Base-by-base conservation (phyloP, 2,113 vertebrate species). In the Talpa occidentalis region DNA sequence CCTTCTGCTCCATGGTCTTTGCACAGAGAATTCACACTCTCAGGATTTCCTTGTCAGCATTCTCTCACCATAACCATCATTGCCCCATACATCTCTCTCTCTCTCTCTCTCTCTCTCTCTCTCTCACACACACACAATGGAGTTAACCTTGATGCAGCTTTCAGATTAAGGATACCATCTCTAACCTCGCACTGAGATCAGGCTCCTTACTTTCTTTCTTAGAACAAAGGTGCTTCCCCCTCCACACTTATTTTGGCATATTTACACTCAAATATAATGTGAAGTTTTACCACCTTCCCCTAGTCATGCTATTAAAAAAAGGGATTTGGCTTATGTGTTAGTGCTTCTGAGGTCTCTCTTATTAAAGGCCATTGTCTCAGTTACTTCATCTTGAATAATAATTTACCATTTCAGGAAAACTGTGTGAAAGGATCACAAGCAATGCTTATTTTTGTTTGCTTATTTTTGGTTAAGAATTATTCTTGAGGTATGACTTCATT, bases 401-500 rank as follows among this genome's bases (percentile, higher is more conserved):
- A 80, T 67, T 10, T 60, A 22, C 24, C n/a, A 54, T 88, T 82
- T 87, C 24, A 78, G 35, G 60, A 56, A 82, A 49, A 69, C 17
- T 74, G 52, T 37, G 26, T 64, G 21, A 78, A 87, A 60, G 16
- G 32, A 72, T 73, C 42, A 77, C 67, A 83, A 72, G 84, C 15
- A 84, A 59, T 60, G 12, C 59, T 91, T 72, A 73, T 66, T 91
- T 94, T 87, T 91, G 30, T 80, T 74, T 56, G n/a, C n/a, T n/a
- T n/a, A n/a, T n/a, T n/a, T n/a, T n/a, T n/a, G 44, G 44, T n/a
- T 87, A 69, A 52, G 64, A 83, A 64, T 82, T 76, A 42, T 88
- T 88, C 81, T 69, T 87, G 89, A 93, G 80, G 72, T 44, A 80
- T 94, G 93, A 95, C 28, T 93, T 96, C 80, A 96, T 79, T 91